Conservation (phyloP, 2,113 vertebrate genomes). For the Sylvilagus bachmani region DNA sequence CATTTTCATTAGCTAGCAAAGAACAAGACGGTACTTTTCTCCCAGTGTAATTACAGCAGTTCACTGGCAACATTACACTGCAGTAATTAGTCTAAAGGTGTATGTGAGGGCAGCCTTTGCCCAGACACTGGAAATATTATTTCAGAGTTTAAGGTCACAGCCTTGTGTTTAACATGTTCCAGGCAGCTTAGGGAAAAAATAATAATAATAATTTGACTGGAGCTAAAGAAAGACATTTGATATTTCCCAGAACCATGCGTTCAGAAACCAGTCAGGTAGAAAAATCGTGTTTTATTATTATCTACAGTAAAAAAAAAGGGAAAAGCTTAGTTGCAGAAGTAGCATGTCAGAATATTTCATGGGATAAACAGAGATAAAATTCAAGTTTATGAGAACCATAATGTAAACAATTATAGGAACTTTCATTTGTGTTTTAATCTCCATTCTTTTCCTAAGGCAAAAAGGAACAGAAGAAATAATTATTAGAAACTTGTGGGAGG, state of each 20-base stretch:
- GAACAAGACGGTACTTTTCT: constrained; percentile 62
- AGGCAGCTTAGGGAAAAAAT: constrained; percentile 30
- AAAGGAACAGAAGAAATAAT: constrained; percentile 52
- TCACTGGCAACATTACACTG: not conserved
- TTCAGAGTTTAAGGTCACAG: constrained; percentile 80
- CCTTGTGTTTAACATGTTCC: constrained; percentile 84
- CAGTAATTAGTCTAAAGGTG: constrained; percentile 79
- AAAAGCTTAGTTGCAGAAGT: constrained; percentile 72
- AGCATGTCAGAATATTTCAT: constrained; percentile 76
- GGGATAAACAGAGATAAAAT: constrained; percentile 79
- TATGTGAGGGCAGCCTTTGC: constrained; percentile 67
- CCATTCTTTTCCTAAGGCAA: constrained; percentile 50
- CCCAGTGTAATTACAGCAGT: constrained; percentile 72
- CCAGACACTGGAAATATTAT: constrained; percentile 78
- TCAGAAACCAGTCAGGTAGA: constrained; percentile 79
- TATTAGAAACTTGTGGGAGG: constrained; percentile 15
- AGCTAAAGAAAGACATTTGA: constrained; percentile 81
- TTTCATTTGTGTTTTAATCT: constrained; percentile 66
- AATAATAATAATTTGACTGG: constrained; percentile 70
- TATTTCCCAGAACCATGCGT: constrained; percentile 78
- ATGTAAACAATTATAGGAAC: constrained; percentile 61
- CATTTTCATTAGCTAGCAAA: constrained; percentile 82
- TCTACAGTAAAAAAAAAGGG: constrained; percentile 67
- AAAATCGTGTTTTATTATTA: constrained; percentile 78
- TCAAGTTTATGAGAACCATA: constrained; percentile 61